Percentiles rank a stretch among this genome's conserved stretches.
These are phyloP conservation scores for Aphyosemion australe DNA, from an alignment of 2,113 vertebrate species.

Conservation along the genomic window DNA sequence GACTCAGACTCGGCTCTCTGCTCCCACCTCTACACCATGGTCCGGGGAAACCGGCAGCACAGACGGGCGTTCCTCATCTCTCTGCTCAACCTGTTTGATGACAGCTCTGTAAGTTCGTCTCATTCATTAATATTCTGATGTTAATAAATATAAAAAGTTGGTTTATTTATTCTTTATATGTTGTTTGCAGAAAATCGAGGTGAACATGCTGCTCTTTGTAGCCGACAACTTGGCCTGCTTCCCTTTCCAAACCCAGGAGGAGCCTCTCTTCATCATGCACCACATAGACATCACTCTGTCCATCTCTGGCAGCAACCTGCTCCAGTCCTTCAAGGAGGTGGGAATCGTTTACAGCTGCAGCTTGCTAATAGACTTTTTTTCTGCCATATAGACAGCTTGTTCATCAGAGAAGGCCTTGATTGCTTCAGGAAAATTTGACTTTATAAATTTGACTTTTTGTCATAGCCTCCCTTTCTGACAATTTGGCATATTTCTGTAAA, in stretches of 20 bases:
- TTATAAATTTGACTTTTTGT: no score
- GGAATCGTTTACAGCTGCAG: constrained; percentile 35
- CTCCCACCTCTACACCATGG: constrained; percentile 94
- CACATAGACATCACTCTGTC: constrained; percentile 98
- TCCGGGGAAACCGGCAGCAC: constrained; percentile 95
- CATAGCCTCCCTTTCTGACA: no score
- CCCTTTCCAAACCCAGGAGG: constrained; percentile 96
- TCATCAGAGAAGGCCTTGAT: no score
- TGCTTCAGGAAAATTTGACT: no score
- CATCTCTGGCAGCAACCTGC: constrained; percentile 96
- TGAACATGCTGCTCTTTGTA: constrained; percentile 96
- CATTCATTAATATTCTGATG: no score
- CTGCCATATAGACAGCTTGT: no score
- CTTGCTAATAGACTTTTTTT: no score
- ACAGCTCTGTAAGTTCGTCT: constrained; percentile 88
- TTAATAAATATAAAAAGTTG: not conserved
- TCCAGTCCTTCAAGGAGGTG: constrained; percentile 99
- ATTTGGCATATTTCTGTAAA: not conserved
- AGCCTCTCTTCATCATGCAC: constrained; percentile 99
- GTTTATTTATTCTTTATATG: not conserved
- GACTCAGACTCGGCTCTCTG: constrained; percentile 89
- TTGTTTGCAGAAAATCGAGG: constrained; percentile 89
- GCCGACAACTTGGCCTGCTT: constrained; percentile 99
- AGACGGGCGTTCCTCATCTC: constrained; percentile 95
- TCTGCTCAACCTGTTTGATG: constrained; percentile 97